Conservation (phyloP, 2,888 invertebrate genomes). For the Drosophila peninsularis region DNA sequence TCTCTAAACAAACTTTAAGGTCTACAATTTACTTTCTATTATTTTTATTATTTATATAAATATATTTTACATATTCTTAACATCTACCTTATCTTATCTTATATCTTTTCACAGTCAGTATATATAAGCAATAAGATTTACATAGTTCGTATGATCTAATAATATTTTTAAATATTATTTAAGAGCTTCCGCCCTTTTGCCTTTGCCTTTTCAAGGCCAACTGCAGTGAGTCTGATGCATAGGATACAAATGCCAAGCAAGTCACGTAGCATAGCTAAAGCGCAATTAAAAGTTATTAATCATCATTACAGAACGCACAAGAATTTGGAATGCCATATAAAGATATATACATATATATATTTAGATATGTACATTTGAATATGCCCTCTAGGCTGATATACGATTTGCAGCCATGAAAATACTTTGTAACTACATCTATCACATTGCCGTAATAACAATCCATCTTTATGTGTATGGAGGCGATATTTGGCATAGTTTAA, state of each 20-base stretch:
- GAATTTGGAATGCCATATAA: constrained; percentile 2
- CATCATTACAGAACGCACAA: constrained; percentile 2
- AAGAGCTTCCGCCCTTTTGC: neutral
- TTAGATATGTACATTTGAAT: neutral
- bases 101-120: too few relatives aligned
- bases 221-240: neutral
- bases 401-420: neutral
- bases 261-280: constrained; percentile 23
- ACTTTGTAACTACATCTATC: neutral
- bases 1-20: too few relatives aligned
- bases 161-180: neutral
- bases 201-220: neutral
- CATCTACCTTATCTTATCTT: too few relatives aligned
- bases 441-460: neutral
- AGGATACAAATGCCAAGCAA: neutral
- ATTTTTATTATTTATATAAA: too few relatives aligned
- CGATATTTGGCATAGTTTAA: constrained; percentile 14
- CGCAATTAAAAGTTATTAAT: constrained; percentile 12
- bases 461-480: constrained; percentile 2
- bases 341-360: neutral
- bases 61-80: too few relatives aligned
- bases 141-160: neutral
- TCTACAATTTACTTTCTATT: too few relatives aligned
- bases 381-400: neutral
- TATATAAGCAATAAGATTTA: too few relatives aligned